Base-by-base conservation (phyloP, 2,888 invertebrate genomes). In the Aphodius granarius region DNA sequence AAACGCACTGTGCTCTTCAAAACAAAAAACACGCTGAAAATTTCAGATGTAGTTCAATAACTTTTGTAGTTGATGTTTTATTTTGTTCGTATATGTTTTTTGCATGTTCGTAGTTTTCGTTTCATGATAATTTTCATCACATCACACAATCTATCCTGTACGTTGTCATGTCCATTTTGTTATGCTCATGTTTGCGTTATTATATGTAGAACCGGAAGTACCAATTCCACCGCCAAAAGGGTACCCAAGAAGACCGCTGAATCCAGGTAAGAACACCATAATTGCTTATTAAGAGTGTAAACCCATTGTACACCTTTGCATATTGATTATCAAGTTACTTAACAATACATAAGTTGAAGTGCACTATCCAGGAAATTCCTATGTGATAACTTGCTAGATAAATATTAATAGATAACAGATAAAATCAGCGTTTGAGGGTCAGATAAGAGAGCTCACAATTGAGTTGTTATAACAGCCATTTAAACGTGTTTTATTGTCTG, bases 221-320 rank as follows among this genome's bases (percentile, higher is more conserved):
- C 92, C 92, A 82, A 90, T 91, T 81, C 89, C 93, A 82, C 89
- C 89, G 78, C 91, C 91, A 80, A 91, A 91, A 87, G 89, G 91
- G 85, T 88, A 89, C 74, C 87, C 89, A 81, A 87, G 88, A 82
- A 85, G 88, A 88, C 86, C 88, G 87, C 86, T 89, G 89, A 89
- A 89, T 81, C 87, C 89, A 90, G 91, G 91, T 89, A 90, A 89
- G 89, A 21, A 20, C 5, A 15, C 22, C 20, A 18, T 66, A 17
- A 66, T 66, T 66, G 18, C 19, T 17, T 17, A 19, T 43, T 9
- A 6, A 43, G 43, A 43, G 3, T 43, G 4, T 43, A 43, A 43
- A 9, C 43, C 43, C 43, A 9, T 9, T 2, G 13, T 43, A 1
- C 1, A 43, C 43, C 3, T 43, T 43, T 43, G 43, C 13, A 43